A percentile compares a stretch with the other conserved stretches of the same genome.
phyloP scores from a whole-genome alignment of 2,888 invertebrate genomes.

The Nemapogon koenigi region DNA sequence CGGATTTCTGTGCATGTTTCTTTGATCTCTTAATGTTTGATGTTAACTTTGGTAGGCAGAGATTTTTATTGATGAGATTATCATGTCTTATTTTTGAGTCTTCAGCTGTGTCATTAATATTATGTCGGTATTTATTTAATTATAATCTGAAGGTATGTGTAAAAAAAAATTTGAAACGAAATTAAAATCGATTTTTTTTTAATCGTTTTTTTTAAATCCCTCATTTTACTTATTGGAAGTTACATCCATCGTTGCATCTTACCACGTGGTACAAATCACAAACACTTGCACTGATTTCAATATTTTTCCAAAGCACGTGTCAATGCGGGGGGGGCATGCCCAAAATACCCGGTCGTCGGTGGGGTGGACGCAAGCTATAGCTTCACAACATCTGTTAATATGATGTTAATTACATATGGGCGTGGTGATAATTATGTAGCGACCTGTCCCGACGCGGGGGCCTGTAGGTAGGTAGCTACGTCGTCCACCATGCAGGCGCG shows the following conservation, averaged over 20 bases:
- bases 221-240: neutral
- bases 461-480: constrained; percentile 93
- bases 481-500: constrained; percentile 97
- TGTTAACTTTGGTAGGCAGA: no score
- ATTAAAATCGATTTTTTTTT: no score
- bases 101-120: no score
- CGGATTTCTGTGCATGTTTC: constrained; percentile 3
- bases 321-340: constrained; percentile 25
- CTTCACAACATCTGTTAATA: constrained; percentile 66
- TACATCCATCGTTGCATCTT: neutral
- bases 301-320: neutral
- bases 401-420: constrained; percentile 66
- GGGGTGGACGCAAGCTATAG: constrained; percentile 49
- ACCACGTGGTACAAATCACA: no score
- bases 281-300: no score
- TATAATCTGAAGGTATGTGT: no score
- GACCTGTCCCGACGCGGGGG: constrained; percentile 95
- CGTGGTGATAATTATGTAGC: constrained; percentile 60
- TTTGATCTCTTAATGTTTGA: neutral
- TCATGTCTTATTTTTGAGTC: no score
- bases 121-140: no score
- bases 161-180: no score
- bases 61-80: no score
- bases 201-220: neutral
- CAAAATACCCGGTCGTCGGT: constrained; percentile 61